A percentile compares a stretch with the other conserved stretches of the same genome.
phyloP scores from a whole-genome alignment of 1,140 invertebrate genomes.

The Steinernema khuongi region DNA sequence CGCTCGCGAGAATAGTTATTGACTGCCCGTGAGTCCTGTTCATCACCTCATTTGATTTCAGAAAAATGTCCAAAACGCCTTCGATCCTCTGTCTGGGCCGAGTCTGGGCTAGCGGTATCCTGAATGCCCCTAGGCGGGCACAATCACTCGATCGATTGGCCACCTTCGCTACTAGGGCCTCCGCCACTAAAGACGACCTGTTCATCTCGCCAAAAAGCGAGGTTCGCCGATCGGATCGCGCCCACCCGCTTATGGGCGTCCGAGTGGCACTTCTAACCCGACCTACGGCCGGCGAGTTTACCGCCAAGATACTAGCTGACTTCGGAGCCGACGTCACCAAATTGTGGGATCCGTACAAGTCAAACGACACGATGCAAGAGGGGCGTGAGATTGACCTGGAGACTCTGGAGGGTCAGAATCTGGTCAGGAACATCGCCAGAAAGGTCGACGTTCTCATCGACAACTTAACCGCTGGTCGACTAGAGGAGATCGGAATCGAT shows the following conservation, averaged over 20 bases:
- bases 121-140: neutral
- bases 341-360: neutral
- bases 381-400: neutral
- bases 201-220: neutral
- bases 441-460: neutral
- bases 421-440: too few relatives aligned
- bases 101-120: neutral
- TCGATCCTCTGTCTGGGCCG: neutral
- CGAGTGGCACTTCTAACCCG: neutral
- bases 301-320: neutral
- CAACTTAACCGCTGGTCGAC: neutral
- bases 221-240: neutral
- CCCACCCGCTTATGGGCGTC: neutral
- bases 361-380: neutral
- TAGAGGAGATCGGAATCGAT: neutral
- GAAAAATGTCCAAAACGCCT: neutral
- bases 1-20: neutral
- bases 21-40: too few relatives aligned
- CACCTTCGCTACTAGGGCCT: neutral
- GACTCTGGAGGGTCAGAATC: neutral
- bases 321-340: neutral
- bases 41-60: neutral
- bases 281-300: neutral
- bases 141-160: neutral
- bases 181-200: neutral